phyloP scores from a whole-genome alignment of 2,888 invertebrate species.

The Ganaspis brasiliensis region DNA sequence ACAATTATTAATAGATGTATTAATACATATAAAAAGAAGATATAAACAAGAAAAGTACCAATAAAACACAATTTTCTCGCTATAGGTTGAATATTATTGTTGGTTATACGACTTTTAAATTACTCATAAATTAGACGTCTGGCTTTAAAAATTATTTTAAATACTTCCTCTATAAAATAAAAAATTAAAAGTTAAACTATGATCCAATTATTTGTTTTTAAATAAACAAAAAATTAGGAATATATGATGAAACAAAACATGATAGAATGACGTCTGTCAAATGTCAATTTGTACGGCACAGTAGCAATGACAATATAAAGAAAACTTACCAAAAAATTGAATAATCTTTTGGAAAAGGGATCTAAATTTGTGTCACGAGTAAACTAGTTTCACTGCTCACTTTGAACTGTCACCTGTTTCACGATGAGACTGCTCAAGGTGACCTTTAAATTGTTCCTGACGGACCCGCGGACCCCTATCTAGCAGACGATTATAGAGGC shows the following conservation, averaged over 20 bases:
- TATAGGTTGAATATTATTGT: no score
- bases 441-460: conserved; percentile 70
- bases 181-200: no score
- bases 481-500: conserved; percentile 47
- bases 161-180: no score
- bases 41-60: no score
- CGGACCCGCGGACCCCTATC: conserved; percentile 48
- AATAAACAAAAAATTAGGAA: not conserved
- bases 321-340: conserved; percentile 57
- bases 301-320: conserved; percentile 43
- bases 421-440: conserved; percentile 74
- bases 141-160: no score
- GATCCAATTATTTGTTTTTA: no score
- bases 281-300: not conserved
- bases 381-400: conserved; percentile 44
- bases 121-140: no score
- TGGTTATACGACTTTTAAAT: no score
- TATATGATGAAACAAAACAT: not conserved
- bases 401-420: conserved; percentile 69
- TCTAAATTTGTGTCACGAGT: conserved; percentile 25
- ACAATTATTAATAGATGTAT: no score
- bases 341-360: conserved; percentile 8
- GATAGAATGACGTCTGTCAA: conserved; percentile 1
- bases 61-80: no score
- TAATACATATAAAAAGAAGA: no score